Base-by-base conservation (phyloP, 2,888 invertebrate genomes). In the Tenthredo mesomela region DNA sequence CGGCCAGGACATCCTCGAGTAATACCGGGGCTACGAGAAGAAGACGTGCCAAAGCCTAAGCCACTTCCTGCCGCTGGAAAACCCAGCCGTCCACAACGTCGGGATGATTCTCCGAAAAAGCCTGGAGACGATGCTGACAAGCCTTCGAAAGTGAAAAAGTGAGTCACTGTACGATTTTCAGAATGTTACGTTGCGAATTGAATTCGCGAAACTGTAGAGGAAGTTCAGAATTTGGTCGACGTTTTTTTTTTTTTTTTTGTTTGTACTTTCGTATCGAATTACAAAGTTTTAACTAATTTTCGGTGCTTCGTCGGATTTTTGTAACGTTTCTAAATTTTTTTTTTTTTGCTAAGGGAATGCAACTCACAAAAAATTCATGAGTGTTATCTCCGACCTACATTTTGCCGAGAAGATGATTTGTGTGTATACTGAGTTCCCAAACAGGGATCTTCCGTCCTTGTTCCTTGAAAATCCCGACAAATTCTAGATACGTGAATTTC, bases 1-100 rank as follows among this genome's bases (percentile, higher is more conserved):
- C 86, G 87, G 5, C 89, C 91, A 5, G 91, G 91, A 40, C 89
- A 89, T 86, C 90, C 91, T 4, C 88, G 88, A 7, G 92, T 91
- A 80, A 92, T 92, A 25, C 91, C 92, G 2, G 90, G 91, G 25
- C 88, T 92, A 10, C 88, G 92, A 40, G 91, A 93, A 12, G 91
- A 92, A 82, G 91, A 91, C 80, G 21, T 37, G 29, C 40, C 43
- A 29, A 91, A 90, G 87, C 88, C 91, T 3, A 92, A 91, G 84
- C 82, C 90, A 84, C 89, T 89, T 82, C 89, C 91, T 18, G 89
- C 92, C 5, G 91, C 91, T 82, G 92, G 91, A 0, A 92, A 92
- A 84, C 91, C 92, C 2, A 91, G 91, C 82, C 87, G 91, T 75
- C 89, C 92, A 15, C 86, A 82, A 54, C 88, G 85, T 15, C 88